Conservation (phyloP, 2,113 vertebrate genomes). For the Hassar affinis region DNA sequence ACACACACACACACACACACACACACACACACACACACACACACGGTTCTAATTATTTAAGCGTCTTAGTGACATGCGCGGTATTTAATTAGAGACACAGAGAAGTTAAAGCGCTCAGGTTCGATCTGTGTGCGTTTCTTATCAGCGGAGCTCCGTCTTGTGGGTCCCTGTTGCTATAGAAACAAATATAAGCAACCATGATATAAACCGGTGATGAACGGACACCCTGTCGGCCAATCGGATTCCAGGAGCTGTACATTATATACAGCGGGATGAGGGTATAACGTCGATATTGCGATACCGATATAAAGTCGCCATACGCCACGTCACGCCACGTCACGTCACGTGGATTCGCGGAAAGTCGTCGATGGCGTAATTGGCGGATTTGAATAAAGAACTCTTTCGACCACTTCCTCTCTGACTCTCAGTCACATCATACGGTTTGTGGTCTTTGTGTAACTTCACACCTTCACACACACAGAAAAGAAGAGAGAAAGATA, state of each 20-base stretch:
- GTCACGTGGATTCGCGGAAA: too few relatives aligned
- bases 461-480: constrained; percentile 26
- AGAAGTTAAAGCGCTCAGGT: constrained; percentile 5
- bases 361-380: background rate
- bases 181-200: too few relatives aligned
- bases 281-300: background rate
- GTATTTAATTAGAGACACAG: constrained; percentile 30
- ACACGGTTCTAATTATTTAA: constrained; percentile 27
- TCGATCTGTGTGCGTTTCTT: too few relatives aligned
- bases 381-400: background rate
- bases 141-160: too few relatives aligned
- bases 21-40: constrained; percentile 13
- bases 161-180: too few relatives aligned
- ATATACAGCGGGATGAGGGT: background rate
- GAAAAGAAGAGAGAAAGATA: constrained; percentile 30
- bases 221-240: too few relatives aligned
- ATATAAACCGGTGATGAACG: too few relatives aligned
- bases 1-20: constrained; percentile 8
- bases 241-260: background rate
- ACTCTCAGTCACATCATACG: constrained; percentile 3
- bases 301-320: background rate
- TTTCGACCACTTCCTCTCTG: constrained; percentile 6
- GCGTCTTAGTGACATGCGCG: background rate
- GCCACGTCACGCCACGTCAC: background rate
- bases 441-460: constrained; percentile 36